Evolutionary conservation across 2,888 invertebrate species (phyloP), one percentile per base, ranked within the genome.

Genomic region (Melanargia galathea): DNA sequence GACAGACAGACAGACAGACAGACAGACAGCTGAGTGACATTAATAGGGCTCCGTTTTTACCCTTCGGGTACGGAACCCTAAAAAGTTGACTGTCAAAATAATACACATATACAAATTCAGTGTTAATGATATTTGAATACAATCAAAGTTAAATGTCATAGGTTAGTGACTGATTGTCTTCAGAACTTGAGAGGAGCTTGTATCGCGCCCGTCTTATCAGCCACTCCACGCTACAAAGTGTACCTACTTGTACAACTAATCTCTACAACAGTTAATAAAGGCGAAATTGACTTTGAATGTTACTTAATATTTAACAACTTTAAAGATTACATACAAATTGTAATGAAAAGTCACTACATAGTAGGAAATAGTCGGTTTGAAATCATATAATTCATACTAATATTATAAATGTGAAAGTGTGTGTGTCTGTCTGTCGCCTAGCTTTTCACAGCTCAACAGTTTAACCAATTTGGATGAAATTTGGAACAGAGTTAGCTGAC

Each of bases 71-170:
- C n/a, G n/a, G n/a, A n/a, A n/a, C 6, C 4, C 26, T 26, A 26
- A 30, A 30, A 30, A 30, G 30, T 30, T 30, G 30, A 30, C 30
- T 30, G 30, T 30, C 30, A 30, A 30, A 6, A 1, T 30, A 8
- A 30, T 6, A 6, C 30, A 6, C 43, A 6, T 7, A 43, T 43
- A 43, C 18, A 16, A 43, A 8, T 18, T 43, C 6, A 38, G 18
- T 18, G 22, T 46, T 1, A 20, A 46, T 22, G 22, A 46, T 46
- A 46, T 22, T 22, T 46, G 22, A 46, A 46, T 4, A 5, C 7
- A 22, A 46, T 46, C 20, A 22, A 43, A 46, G 45, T 46, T 22
- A 46, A 46, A 46, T 46, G 45, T 22, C 45, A 46, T 11, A 46
- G 45, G 45, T 22, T 5, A 22, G 20, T 46, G 45, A 46, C 45